Conservation (phyloP, 2,797 vertebrate species). For the Eulemur albifrons region DNA sequence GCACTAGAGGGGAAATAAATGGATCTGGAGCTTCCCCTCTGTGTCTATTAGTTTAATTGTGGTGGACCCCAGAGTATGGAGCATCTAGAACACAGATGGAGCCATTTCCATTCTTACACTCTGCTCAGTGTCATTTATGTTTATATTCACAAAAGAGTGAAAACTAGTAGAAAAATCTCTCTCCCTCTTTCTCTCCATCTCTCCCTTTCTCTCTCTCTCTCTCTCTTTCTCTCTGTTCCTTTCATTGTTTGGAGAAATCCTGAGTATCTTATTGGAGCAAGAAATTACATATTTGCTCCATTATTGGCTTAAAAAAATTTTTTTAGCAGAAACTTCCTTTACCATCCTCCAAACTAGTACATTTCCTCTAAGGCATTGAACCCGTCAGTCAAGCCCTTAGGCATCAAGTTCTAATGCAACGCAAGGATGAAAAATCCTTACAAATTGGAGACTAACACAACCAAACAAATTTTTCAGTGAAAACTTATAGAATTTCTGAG, state of each 20-base stretch:
- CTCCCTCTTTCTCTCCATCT: not conserved
- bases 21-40: not conserved
- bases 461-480: not conserved
- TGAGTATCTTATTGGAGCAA: not conserved
- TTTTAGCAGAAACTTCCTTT: not conserved
- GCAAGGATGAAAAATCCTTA: not conserved
- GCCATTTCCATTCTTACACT: not conserved
- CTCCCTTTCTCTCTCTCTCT: not conserved
- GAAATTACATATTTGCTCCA: not conserved
- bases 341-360: not conserved
- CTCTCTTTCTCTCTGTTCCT: not conserved
- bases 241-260: not conserved
- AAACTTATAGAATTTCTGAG: not conserved
- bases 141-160: not conserved
- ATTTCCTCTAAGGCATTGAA: not conserved
- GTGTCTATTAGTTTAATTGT: slow-evolving; percentile 27
- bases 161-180: not conserved
- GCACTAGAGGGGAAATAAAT: not conserved
- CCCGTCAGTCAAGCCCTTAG: not conserved
- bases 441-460: not conserved
- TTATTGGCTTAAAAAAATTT: not conserved
- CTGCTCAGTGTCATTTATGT: not conserved
- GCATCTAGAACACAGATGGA: not conserved
- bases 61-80: not conserved
- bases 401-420: not conserved